Evolutionary conservation across 2,888 invertebrate genomes (phyloP), one percentile per base, ranked within the genome.

Genomic region (Erebia aethiops): DNA sequence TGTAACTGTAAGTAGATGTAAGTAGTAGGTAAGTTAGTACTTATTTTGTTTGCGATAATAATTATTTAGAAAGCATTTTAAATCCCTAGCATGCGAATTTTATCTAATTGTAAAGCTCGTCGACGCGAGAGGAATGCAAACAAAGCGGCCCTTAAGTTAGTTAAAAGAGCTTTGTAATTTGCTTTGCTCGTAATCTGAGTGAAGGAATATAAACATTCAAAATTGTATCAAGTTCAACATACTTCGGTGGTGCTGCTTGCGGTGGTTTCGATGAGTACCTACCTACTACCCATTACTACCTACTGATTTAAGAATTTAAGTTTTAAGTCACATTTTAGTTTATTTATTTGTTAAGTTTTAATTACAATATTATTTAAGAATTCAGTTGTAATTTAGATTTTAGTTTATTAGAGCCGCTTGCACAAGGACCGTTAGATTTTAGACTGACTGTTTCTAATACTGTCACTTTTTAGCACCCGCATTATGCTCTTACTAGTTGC

Each of bases 81-180:
- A 41, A 60, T 41, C 60, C 41, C 43, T 43, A 41, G 16, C 16
- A 60, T 58, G 60, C 41, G 60, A 60, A 60, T 41, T 57, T 57
- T 57, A 60, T 60, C 60, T 60, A 41, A 60, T 60, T 60, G 60
- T 35, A 58, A 58, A 58, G 57, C 57, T 58, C 57, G 57, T 16
- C 43, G 41, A 43, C 41, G 35, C 57, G 60, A 41, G 60, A 60
- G 60, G 60, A 60, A 60, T 60, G 60, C 43, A 60, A 60, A 60
- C 60, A 62, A 57, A 49, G 62, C 26, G 49, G 46, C 63, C 69
- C 43, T 56, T 46, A 49, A 69, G 46, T 51, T 49, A 69, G 62
- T 63, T 35, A 16, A 69, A 57, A 57, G 63, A 63, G 56, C 49
- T 49, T 57, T 46, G 60, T 60, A 60, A 60, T 60, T 60, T 60